These are phyloP conservation scores for Podocnemis expansa DNA, from an alignment of 2,113 vertebrate genomes.

Conservation along the genomic window DNA sequence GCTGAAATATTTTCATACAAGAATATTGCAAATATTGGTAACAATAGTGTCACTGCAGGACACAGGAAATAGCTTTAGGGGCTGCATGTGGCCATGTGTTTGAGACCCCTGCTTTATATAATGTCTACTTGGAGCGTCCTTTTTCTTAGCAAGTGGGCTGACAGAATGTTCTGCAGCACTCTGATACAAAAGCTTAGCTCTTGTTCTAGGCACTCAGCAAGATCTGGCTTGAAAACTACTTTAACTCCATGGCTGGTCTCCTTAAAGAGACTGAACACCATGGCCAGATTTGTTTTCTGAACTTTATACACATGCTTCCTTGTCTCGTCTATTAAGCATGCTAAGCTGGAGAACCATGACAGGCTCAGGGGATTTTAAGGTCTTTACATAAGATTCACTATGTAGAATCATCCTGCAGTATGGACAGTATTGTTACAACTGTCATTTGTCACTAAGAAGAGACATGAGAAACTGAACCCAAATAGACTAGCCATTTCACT, in stretches of 20 bases:
- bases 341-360: not conserved
- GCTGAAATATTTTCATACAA: no score
- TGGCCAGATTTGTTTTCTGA: not conserved
- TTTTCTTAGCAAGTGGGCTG: no score
- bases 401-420: not conserved
- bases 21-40: no score
- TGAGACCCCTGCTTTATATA: no score
- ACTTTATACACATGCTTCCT: not conserved
- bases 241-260: no score
- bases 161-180: not conserved
- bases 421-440: not conserved
- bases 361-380: not conserved
- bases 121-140: not conserved
- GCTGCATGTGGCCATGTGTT: no score
- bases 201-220: not conserved
- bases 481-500: not conserved
- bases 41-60: no score
- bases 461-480: constrained; percentile 19
- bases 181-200: constrained; percentile 36
- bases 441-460: not conserved
- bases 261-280: not conserved
- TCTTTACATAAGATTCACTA: not conserved
- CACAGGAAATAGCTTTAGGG: no score
- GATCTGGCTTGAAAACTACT: not conserved
- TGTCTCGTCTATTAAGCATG: not conserved